Evolutionary conservation across 2,888 invertebrate genomes (phyloP).

Genomic region (Cephus rjabovi): DNA sequence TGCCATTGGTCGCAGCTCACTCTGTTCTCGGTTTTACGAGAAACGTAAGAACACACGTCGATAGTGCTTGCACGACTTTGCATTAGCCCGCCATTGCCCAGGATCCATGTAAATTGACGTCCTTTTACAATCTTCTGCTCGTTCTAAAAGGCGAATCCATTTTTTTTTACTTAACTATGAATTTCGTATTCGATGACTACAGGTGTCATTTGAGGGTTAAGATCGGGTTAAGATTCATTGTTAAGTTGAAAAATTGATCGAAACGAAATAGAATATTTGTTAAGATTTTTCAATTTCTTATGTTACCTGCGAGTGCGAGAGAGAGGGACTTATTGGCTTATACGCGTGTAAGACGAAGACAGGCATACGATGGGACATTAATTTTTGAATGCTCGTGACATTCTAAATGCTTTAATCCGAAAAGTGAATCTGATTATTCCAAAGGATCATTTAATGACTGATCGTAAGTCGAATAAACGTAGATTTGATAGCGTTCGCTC

Average conservation of each 20-base stretch:
- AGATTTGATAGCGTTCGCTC: constrained; percentile 21
- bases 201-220: neutral
- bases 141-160: neutral
- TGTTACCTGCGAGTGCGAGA: too few relatives aligned
- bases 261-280: neutral
- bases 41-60: constrained; percentile 50
- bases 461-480: constrained; percentile 4
- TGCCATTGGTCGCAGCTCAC: constrained; percentile 59
- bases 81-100: neutral
- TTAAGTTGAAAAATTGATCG: neutral
- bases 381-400: neutral
- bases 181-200: neutral
- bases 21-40: constrained; percentile 54
- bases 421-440: neutral
- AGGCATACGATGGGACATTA: neutral
- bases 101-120: neutral
- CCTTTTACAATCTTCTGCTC: neutral
- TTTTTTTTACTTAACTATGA: neutral
- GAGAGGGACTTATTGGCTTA: too few relatives aligned
- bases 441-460: neutral
- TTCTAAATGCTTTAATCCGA: neutral
- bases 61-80: neutral
- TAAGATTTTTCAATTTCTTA: too few relatives aligned
- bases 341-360: too few relatives aligned
- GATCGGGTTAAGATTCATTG: too few relatives aligned